Percentiles rank a stretch among this genome's conserved stretches.
Evolutionary conservation across 2,113 vertebrate species (phyloP).

Genomic region (Erinaceus europaeus): DNA sequence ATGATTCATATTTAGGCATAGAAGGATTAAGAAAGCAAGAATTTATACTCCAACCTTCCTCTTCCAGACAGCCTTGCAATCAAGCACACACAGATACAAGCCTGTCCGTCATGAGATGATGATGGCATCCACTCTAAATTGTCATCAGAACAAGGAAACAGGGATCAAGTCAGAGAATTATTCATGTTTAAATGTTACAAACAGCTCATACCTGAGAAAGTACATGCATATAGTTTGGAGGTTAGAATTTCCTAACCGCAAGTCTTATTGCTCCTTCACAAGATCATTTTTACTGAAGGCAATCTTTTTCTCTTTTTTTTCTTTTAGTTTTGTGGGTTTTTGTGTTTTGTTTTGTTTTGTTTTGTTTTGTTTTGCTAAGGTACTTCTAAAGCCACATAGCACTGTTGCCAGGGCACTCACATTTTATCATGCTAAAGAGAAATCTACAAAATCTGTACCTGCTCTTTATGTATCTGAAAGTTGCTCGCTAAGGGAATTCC

Average conservation of each 20-base stretch:
- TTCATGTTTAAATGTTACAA: background rate
- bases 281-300: background rate
- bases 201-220: background rate
- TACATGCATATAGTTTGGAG: background rate
- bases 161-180: background rate
- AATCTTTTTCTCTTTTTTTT: background rate
- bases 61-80: background rate
- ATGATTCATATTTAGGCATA: background rate
- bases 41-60: background rate
- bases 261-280: conserved; percentile 3
- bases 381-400: background rate
- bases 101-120: no score
- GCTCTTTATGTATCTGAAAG: background rate
- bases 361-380: background rate
- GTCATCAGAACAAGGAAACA: background rate
- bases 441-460: background rate
- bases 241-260: no score
- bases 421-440: background rate
- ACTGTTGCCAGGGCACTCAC: background rate
- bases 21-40: background rate
- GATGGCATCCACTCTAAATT: background rate
- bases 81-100: background rate
- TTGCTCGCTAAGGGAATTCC: background rate
- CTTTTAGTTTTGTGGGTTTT: background rate
- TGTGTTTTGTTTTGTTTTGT: no score